Conservation (phyloP, 2,113 vertebrate genomes). For the Sylvicapra grimmia region DNA sequence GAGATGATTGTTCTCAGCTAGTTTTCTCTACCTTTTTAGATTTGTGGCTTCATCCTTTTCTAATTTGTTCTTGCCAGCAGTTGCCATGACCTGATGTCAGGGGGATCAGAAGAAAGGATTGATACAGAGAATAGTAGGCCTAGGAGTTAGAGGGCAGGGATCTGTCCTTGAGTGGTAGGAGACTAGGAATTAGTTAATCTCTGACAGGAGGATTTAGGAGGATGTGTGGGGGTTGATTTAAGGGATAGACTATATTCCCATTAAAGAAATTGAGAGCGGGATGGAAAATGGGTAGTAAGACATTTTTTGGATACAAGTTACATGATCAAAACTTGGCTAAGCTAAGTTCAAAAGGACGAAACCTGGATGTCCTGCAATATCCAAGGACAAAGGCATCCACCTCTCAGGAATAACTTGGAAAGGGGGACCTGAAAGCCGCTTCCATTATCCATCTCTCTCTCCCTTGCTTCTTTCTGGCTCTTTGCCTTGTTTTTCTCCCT, state of each 20-base stretch:
- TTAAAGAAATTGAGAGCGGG: not conserved
- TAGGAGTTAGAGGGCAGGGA: not conserved
- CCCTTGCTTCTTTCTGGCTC: not conserved
- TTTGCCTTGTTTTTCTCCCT: not conserved
- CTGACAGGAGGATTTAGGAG: not conserved
- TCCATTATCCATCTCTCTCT: not conserved
- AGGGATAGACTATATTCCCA: not conserved
- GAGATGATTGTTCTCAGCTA: not conserved
- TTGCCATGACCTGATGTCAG: not conserved
- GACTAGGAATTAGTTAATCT: not conserved
- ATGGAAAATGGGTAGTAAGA: not conserved
- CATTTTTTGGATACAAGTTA: not conserved
- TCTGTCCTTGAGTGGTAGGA: not conserved
- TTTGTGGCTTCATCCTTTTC: constrained; percentile 9
- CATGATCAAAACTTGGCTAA: not conserved
- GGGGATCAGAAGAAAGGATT: not conserved
- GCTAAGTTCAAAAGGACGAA: not conserved
- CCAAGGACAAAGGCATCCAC: not conserved
- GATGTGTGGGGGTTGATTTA: not conserved
- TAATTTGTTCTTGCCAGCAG: not conserved
- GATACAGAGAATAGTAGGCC: not conserved
- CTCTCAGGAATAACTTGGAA: not conserved
- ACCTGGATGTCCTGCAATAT: not conserved
- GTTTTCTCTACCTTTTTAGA: not conserved
- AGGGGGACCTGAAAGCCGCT: not conserved